Evolutionary conservation across 2,113 vertebrate species (phyloP).

Genomic region (Nipponia nippon): DNA sequence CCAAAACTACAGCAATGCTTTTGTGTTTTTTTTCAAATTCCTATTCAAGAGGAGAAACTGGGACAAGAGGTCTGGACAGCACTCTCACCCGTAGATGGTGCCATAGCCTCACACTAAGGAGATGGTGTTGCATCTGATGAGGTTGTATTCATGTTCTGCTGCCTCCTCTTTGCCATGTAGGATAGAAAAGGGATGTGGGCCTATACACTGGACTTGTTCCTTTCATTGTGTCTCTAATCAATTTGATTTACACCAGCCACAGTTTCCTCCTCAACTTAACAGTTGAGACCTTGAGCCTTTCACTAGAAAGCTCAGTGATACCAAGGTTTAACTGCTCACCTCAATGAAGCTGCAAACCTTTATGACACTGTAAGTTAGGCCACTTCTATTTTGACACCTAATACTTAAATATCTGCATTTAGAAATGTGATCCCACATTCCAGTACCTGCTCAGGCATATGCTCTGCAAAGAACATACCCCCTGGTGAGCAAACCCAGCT

Average conservation of each 20-base stretch:
- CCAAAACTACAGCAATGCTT: not conserved
- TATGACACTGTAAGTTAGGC: fast-evolving
- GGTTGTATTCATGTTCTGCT: fast-evolving
- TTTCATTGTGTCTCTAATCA: no score
- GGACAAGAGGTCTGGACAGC: not conserved
- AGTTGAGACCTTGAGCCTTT: not conserved
- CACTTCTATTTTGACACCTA: not conserved
- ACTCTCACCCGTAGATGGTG: not conserved
- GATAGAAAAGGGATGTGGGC: not conserved
- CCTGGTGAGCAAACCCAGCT: not conserved
- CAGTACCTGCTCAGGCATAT: not conserved
- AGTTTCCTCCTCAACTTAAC: not conserved
- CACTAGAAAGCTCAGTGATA: not conserved
- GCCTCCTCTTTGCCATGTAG: not conserved
- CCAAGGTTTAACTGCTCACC: not conserved
- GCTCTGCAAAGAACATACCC: not conserved
- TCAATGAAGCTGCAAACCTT: not conserved
- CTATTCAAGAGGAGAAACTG: fast-evolving
- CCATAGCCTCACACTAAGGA: not conserved
- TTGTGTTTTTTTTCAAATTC: not conserved
- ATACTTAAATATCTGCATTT: not conserved
- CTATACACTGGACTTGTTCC: not conserved
- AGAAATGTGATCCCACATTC: not conserved
- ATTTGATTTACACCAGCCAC: not conserved
- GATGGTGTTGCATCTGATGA: fast-evolving